Evolutionary conservation across 2,113 vertebrate genomes (phyloP), one percentile per base, ranked within the genome.

Genomic region (Argyrosomus japonicus): DNA sequence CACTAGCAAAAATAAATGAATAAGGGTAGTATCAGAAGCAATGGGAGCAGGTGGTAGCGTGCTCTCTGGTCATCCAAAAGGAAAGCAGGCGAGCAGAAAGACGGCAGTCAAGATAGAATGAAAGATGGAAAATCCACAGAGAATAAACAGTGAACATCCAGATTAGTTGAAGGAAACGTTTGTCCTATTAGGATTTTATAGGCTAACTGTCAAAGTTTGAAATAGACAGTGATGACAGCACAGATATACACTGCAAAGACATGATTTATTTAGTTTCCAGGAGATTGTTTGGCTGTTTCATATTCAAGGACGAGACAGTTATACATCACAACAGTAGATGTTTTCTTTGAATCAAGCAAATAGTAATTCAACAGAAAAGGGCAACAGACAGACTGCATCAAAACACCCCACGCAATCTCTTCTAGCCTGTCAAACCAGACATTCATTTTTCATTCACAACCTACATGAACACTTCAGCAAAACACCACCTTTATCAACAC

Each of bases 21-120:
- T 77, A 85, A 62, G 43, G n/a, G 23, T 48, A 47, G 27, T 36
- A 51, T 68, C 51, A 36, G 60, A 64, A 13, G 62, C 23, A 47
- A 32, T 32, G 60, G 32, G 29, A 71, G 58, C 88, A 87, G 75
- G 69, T 87, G 73, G 56, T 77, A 14, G 29, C 75, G 43, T 18
- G 45, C 6, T 65, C 56, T 47, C n/a, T n/a, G 68, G 72, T 76
- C 70, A 77, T 81, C 47, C 29, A 50, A n/a, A 87, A 64, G 40
- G 23, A 80, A 80, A 47, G 27, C 13, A 14, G 51, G 32, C 1
- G 23, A 65, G 45, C 69, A 61, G 65, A 69, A 65, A 60, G 47
- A 36, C 17, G 54, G 14, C 5, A 62, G 68, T 72, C 45, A 48
- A 50, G 43, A 48, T 13, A 15, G 57, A 54, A 61, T 45, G 29